A percentile compares a stretch with the other conserved stretches of the same genome.
These are phyloP conservation scores for Enoplosus armatus DNA, from an alignment of 2,797 vertebrate species.

Conservation along the genomic window DNA sequence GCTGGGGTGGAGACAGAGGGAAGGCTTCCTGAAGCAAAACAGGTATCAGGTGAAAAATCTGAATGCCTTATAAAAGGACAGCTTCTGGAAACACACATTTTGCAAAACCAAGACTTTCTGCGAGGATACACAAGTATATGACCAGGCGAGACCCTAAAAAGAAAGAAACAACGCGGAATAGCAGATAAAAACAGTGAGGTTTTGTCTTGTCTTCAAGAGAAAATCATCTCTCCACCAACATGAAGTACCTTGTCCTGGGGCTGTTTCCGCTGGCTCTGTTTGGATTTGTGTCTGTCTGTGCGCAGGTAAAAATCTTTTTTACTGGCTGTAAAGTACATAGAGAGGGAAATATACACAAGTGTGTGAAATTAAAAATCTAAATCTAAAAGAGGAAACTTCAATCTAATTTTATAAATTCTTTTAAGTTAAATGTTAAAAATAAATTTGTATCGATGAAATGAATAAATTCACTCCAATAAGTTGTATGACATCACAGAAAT, in stretches of 20 bases:
- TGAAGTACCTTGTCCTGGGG: conserved; percentile 43
- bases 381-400: neutral
- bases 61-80: conserved; percentile 44
- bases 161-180: neutral
- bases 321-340: neutral
- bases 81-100: neutral
- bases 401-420: neutral
- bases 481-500: neutral
- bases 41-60: conserved; percentile 43
- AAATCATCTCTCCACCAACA: conserved; percentile 27
- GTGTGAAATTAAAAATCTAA: neutral
- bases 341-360: neutral
- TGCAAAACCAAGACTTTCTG: neutral
- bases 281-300: conserved; percentile 10
- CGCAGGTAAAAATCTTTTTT: conserved; percentile 48
- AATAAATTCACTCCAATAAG: neutral
- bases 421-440: neutral
- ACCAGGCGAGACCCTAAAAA: neutral
- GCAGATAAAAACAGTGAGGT: neutral
- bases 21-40: conserved; percentile 19
- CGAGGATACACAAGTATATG: neutral
- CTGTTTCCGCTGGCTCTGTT: conserved; percentile 53
- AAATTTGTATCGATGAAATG: neutral
- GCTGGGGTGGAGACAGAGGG: conserved; percentile 46
- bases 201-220: conserved; percentile 18